These are phyloP conservation scores for Hydrotaea cyrtoneurina DNA, from an alignment of 2,888 invertebrate genomes.

Conservation along the genomic window DNA sequence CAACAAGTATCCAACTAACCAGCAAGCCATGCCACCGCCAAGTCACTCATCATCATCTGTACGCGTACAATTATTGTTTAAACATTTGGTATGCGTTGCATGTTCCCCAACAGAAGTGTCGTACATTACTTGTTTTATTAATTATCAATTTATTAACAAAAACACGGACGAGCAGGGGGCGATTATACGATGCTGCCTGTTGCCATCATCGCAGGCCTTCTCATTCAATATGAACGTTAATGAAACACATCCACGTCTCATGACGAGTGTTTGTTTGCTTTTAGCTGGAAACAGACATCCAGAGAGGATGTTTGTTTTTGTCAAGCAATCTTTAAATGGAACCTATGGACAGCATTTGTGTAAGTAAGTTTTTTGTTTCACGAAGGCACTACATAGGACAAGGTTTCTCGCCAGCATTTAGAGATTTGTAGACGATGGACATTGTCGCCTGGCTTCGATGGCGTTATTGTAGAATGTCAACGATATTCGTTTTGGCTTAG, in stretches of 20 bases:
- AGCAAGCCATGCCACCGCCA: neutral
- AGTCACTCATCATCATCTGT: slow-evolving; percentile 36
- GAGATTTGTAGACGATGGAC: neutral
- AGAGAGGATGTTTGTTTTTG: slow-evolving; percentile 50
- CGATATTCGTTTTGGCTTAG: no score
- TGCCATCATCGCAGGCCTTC: slow-evolving; percentile 66
- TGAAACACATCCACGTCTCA: slow-evolving; percentile 55
- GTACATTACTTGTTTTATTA: slow-evolving; percentile 77
- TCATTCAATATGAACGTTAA: slow-evolving; percentile 65
- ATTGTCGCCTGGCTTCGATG: neutral
- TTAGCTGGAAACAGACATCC: slow-evolving; percentile 42
- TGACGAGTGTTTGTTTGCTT: slow-evolving; percentile 51
- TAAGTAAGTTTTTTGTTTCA: neutral
- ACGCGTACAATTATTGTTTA: slow-evolving; percentile 58
- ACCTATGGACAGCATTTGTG: slow-evolving; percentile 33
- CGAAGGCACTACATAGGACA: no score
- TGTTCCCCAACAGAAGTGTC: slow-evolving; percentile 73
- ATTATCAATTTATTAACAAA: slow-evolving; percentile 76
- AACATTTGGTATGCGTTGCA: slow-evolving; percentile 73
- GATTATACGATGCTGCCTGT: slow-evolving; percentile 44
- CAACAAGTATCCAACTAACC: no score
- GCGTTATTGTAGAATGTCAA: neutral
- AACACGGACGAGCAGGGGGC: slow-evolving; percentile 57
- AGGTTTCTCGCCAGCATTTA: no score
- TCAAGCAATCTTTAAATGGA: slow-evolving; percentile 52